phyloP scores from a whole-genome alignment of 2,797 vertebrate species.

The Cyprinella venusta region DNA sequence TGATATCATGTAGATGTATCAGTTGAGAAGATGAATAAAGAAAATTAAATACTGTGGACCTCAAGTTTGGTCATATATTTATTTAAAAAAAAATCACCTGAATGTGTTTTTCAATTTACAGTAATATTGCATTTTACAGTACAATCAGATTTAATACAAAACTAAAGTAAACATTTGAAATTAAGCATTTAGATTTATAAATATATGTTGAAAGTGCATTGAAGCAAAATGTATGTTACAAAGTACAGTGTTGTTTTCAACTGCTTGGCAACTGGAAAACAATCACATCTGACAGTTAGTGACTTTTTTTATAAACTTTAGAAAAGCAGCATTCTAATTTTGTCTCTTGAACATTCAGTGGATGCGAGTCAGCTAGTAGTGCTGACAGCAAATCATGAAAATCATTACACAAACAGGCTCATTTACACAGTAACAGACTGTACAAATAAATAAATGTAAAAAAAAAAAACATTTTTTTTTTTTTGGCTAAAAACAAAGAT shows the following conservation, averaged over 20 bases:
- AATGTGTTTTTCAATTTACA: conserved; percentile 8
- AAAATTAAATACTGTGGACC: conserved; percentile 63
- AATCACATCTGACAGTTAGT: not conserved
- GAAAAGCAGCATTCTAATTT: too few relatives aligned
- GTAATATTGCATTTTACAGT: not conserved
- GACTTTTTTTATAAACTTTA: not conserved
- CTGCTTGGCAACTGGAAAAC: not conserved
- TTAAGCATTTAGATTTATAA: not conserved
- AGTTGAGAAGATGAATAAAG: conserved; percentile 70
- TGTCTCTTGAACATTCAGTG: not conserved
- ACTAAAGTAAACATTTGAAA: not conserved
- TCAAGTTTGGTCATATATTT: conserved; percentile 38
- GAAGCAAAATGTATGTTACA: not conserved
- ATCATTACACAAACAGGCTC: not conserved
- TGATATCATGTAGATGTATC: conserved; percentile 75
- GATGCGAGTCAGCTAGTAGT: not conserved
- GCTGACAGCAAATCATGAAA: conserved; percentile 14
- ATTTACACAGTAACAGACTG: not conserved
- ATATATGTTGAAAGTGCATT: not conserved
- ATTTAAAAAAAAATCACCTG: not conserved
- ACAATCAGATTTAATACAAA: not conserved
- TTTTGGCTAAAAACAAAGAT: too few relatives aligned
- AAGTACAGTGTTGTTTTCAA: not conserved
- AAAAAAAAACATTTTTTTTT: too few relatives aligned
- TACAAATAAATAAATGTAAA: conserved; percentile 34